Evolutionary conservation across 2,113 vertebrate genomes (phyloP).

Genomic region (Pyrgilauda ruficollis): DNA sequence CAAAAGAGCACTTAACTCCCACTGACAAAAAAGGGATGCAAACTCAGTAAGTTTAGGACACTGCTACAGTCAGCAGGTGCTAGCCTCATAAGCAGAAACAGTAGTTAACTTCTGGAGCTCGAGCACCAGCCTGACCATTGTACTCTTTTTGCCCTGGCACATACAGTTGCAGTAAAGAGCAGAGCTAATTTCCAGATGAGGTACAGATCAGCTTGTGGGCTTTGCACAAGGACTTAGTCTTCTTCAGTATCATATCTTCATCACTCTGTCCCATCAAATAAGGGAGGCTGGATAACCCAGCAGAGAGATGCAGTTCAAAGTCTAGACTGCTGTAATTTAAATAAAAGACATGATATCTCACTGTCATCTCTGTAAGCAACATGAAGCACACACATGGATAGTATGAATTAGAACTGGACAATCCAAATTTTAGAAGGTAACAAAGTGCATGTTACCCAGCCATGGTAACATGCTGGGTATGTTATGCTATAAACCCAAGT

Average conservation of each 20-base stretch:
- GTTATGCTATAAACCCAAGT: not conserved
- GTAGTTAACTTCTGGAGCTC: not conserved
- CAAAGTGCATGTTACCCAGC: not conserved
- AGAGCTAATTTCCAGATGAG: not conserved
- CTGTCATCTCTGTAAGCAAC: not conserved
- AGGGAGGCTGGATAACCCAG: not conserved
- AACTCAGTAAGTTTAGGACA: not conserved
- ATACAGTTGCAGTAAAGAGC: not conserved
- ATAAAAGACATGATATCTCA: not conserved
- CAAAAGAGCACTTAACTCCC: not conserved
- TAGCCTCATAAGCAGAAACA: not conserved
- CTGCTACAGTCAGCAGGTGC: not conserved
- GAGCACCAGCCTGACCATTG: fast-evolving
- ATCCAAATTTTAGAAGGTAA: not conserved
- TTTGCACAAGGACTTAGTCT: not conserved
- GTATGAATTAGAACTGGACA: not conserved
- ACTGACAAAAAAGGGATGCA: not conserved
- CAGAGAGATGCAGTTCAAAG: not conserved
- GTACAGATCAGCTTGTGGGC: not conserved
- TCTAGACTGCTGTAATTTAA: not conserved
- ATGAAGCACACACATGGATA: not conserved
- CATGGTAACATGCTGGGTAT: not conserved
- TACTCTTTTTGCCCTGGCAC: fast-evolving
- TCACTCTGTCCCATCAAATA: not conserved
- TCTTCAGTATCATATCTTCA: not conserved